A percentile compares a stretch with the other conserved stretches of the same genome.
Conservation (phyloP, 2,888 invertebrate genomes). For the Panzeria rudis region DNA sequence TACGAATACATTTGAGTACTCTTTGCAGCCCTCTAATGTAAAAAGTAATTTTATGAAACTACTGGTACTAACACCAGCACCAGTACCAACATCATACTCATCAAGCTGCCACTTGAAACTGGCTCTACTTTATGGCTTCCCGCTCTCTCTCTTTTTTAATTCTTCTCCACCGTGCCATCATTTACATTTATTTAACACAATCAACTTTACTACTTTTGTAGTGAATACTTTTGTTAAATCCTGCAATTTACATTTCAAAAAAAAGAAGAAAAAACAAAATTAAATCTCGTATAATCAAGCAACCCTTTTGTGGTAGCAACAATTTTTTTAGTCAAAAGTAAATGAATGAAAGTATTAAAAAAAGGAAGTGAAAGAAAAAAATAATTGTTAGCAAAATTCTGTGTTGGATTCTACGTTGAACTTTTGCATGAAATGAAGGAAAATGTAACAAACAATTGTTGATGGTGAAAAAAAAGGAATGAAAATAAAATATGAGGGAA, state of each 20-base stretch:
- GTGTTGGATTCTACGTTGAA: slow-evolving; percentile 45
- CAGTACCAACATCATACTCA: slow-evolving; percentile 5
- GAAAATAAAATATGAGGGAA: slow-evolving; percentile 16
- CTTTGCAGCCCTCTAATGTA: no score
- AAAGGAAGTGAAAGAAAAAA: slow-evolving; percentile 3
- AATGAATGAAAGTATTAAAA: slow-evolving; percentile 21
- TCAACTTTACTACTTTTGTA: slow-evolving; percentile 33
- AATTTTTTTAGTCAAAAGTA: slow-evolving; percentile 30
- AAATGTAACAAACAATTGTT: slow-evolving; percentile 27
- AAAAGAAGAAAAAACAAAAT: slow-evolving; percentile 26
- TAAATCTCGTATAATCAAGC: slow-evolving; percentile 65
- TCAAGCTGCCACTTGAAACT: slow-evolving; percentile 3
- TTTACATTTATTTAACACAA: slow-evolving; percentile 44
- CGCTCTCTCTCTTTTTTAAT: not conserved
- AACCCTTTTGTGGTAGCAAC: slow-evolving; percentile 59
- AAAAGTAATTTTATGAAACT: slow-evolving; percentile 60
- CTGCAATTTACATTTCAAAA: slow-evolving; percentile 48
- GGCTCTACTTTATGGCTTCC: slow-evolving; percentile 12
- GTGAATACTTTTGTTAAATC: slow-evolving; percentile 48
- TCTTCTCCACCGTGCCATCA: not conserved
- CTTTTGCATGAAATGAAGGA: slow-evolving; percentile 12
- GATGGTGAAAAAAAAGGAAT: not conserved
- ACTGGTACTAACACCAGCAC: slow-evolving; percentile 8
- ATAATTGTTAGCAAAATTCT: slow-evolving; percentile 52
- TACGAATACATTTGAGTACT: no score